Base-by-base conservation (phyloP, 2,113 vertebrate genomes). In the Neotoma lepida region DNA sequence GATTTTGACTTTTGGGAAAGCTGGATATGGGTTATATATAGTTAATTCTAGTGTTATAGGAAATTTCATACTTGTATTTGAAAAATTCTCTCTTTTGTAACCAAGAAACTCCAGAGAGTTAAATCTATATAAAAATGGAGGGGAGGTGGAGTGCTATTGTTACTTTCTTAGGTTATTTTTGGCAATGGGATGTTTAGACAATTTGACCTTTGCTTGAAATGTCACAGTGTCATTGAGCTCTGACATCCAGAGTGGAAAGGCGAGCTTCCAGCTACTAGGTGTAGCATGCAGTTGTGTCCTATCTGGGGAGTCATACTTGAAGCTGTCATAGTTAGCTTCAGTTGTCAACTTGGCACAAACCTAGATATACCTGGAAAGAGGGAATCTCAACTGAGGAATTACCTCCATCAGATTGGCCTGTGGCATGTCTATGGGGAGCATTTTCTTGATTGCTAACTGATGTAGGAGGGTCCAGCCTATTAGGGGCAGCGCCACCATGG, bases 101-200 rank as follows among this genome's bases (percentile, higher is more conserved):
- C 22, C n/a, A 54, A 18, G 39, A 86, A 92, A 88, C 26, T 61
- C 61, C 22, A 78, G n/a, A 68, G n/a, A 17, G 41, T 73, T 41
- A 86, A 77, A 77, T 44, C 22, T 46, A 26, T 18, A 28, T 58
- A 86, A 74, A 80, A 70, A n/a, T 71, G 44, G 51, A 56, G 9
- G 2, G 70, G 81, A 44, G 71, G 20, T 17, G 13, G 26, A 58
- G 1, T 77, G 33, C 76, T 41, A 2, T 64, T 41, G 39, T 17
- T 24, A 33, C 61, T 82, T 94, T 68, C 82, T 88, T 92, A 46
- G 71, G 61, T 85, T 88, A 74, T 41, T 41, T 58, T 82, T 92
- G 86, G 54, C 91, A 15, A 18, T 77, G 15, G 64, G 70, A 64
- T n/a, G 28, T 68, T 70, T 58, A 82, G 17, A 41, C 56, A 61